Base-by-base conservation (phyloP, 2,797 vertebrate genomes). In the Furcifer pardalis region DNA sequence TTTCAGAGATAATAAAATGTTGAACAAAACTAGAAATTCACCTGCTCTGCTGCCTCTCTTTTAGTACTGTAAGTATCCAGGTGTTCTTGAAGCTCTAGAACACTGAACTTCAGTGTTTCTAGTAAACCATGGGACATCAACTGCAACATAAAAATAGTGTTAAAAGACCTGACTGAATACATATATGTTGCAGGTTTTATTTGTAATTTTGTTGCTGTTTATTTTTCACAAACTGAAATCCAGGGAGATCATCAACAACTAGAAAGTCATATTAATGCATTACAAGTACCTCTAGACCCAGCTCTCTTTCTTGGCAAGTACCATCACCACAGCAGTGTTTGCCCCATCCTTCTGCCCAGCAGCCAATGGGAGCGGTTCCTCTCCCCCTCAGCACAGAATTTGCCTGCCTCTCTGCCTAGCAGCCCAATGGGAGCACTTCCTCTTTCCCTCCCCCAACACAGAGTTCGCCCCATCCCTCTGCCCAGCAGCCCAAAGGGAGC, bases 61-160 rank as follows among this genome's bases (percentile, higher is more conserved):
- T 98, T 99, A 91, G 96, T 95, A 66, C 97, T 99, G 93, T 99
- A 99, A 0, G 99, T 99, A 93, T 99, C 98, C 93, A 99, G 95
- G 90, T 99, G 99, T 93, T 99, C 99, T 93, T 99, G 99, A 86
- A 99, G 94, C 95, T 99, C 99, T 93, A 99, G 94, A 87, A 99
- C 98, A 90, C 98, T 98, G 92, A 99, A 99, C 94, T 99, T 99
- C 92, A 99, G 95, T 30, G 97, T 98, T 95, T 99, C 98, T 91
- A 99, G 94, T 83, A 99, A 96, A 79, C 97, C 98, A 95, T 97
- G 99, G 46, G 98, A 99, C 93, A 99, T 96, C 79, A 99, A 95
- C 99, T 99, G 93, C 69, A 92, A 94, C 82, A 91, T 8, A 94
- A 93, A 91, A 87, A 84, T 32, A 91, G 63, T n/a, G 10, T 82